Base-by-base conservation (phyloP, 1,140 invertebrate genomes). In the Saccostrea echinata region DNA sequence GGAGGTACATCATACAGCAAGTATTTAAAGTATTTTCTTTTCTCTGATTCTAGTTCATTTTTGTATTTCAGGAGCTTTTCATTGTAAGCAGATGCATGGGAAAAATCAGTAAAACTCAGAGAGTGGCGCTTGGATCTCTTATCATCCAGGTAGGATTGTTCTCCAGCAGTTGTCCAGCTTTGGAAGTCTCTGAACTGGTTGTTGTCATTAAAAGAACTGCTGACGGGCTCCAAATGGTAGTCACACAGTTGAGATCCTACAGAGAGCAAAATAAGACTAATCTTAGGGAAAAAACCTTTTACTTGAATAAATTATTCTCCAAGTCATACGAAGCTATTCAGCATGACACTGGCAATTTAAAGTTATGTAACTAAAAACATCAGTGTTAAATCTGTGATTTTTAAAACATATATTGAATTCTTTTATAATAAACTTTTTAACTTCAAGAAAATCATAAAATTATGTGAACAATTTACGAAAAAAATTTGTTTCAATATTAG, bases 1-100 rank as follows among this genome's bases (percentile, higher is more conserved):
- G 93, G 93, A 53, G 93, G 93, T 21, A 93, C 90, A 89, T 94
- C 93, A 91, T 94, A 94, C 24, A 93, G 91, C 24, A 76, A 91
- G 91, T 89, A 93, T 91, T n/a, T 93, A 57, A 76, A 91, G 91
- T 89, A 93, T 91, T n/a, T 93, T 57, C 9, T 90, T 86, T 52
- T 93, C 91, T 27, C 90, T 0, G 11, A 4, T 8, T 76, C 90
- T 83, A 91, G 91, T 43, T 91, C 86, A 90, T 91, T 93, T 90
- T 93, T 91, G 16, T 92, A 93, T 76, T 91, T 92, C 64, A 91
- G 90, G 27, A 92, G 83, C 61, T 90, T 89, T 24, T 91, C 87
- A 53, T 92, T 92, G 24, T 91, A 90, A n/a, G 85, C 85, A 55
- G 90, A 90, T 53, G 91, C 91, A 35, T 91, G 88, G 24, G 91